Percentiles rank a stretch among this genome's conserved stretches.
These are phyloP conservation scores for Meandrusa payeni DNA, from an alignment of 2,888 invertebrate genomes.

Conservation along the genomic window DNA sequence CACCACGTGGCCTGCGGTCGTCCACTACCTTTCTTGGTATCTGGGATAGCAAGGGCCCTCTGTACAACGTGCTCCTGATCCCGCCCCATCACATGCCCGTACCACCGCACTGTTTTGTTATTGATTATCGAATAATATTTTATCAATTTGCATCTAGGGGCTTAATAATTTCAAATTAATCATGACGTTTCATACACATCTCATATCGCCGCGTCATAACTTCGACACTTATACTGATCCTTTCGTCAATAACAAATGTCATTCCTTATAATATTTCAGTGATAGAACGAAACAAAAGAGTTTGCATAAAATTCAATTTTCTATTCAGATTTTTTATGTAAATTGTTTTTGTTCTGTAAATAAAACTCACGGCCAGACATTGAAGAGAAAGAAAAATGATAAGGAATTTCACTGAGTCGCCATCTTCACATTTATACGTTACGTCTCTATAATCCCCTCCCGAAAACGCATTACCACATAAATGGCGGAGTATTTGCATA, in stretches of 20 bases:
- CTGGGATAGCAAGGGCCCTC: no score
- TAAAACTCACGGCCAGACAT: constrained; percentile 2
- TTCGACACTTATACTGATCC: constrained; percentile 3
- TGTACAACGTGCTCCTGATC: no score
- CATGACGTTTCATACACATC: no score
- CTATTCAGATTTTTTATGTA: constrained; percentile 7
- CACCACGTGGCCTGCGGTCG: no score
- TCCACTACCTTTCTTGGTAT: no score
- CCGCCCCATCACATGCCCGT: no score
- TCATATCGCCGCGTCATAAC: no score
- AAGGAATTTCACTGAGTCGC: not conserved
- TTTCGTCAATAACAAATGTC: constrained; percentile 12
- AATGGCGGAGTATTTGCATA: constrained; percentile 1
- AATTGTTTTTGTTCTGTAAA: constrained; percentile 3
- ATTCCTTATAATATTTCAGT: no score
- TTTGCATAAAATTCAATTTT: constrained; percentile 14
- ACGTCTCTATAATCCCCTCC: constrained; percentile 1
- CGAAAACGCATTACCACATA: not conserved
- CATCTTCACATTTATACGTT: constrained; percentile 1
- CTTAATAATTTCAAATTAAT: no score
- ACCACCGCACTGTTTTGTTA: no score
- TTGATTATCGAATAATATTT: no score
- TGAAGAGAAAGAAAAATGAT: constrained; percentile 5
- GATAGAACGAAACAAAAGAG: not conserved
- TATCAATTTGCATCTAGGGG: no score